Evolutionary conservation across 2,888 invertebrate genomes (phyloP).

Genomic region (Eristalis intricaria): DNA sequence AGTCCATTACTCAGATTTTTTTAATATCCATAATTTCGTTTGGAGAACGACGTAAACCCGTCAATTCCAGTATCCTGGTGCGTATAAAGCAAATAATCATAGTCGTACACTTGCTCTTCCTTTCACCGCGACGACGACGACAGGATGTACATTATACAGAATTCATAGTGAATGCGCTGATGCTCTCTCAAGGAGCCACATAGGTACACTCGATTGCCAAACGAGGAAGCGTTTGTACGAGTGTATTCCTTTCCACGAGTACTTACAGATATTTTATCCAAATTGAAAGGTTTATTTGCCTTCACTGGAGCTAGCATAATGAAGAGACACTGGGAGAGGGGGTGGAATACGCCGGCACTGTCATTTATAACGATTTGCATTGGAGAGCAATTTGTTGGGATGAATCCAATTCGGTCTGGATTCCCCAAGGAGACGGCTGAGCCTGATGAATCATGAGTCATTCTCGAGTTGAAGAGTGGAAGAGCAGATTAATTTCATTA

Average conservation of each 20-base stretch:
- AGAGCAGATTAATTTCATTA: slow-evolving; percentile 70
- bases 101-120: slow-evolving; percentile 6
- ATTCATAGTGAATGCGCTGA: slow-evolving; percentile 29
- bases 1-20: slow-evolving; percentile 41
- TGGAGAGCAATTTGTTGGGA: slow-evolving; percentile 57
- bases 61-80: slow-evolving; percentile 23
- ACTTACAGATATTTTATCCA: slow-evolving; percentile 63
- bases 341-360: slow-evolving; percentile 20
- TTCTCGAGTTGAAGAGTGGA: slow-evolving; percentile 25
- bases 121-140: slow-evolving; percentile 14
- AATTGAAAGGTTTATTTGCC: slow-evolving; percentile 72
- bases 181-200: slow-evolving; percentile 45
- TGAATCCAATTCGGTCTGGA: slow-evolving; percentile 58
- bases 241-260: slow-evolving; percentile 11
- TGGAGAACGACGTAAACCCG: background rate
- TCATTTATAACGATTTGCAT: slow-evolving; percentile 70
- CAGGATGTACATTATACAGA: slow-evolving; percentile 2
- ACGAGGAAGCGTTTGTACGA: slow-evolving; percentile 11
- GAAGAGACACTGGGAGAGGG: background rate
- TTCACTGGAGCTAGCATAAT: slow-evolving; percentile 53
- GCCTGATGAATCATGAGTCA: slow-evolving; percentile 65
- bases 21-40: slow-evolving; percentile 47
- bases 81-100: slow-evolving; percentile 40
- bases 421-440: slow-evolving; percentile 24
- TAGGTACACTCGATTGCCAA: background rate